Evolutionary conservation across 2,113 vertebrate species (phyloP), one percentile per base, ranked within the genome.

Genomic region (Acanthochromis polyacanthus): DNA sequence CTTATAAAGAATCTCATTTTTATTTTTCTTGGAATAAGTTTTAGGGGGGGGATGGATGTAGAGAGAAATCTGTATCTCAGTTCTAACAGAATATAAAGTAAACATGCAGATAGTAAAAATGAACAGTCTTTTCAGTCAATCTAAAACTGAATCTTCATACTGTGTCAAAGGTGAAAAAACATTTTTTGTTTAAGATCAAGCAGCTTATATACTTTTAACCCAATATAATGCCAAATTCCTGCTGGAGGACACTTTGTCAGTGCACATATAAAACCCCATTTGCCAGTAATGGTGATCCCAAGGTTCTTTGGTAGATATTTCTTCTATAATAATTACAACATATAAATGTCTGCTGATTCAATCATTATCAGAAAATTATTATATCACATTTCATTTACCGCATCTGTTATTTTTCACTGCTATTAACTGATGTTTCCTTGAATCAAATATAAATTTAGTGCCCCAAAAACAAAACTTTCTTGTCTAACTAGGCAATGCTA

Each of bases 81-180:
- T 94, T 96, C 95, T 97, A 96, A 96, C 94, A 95, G 77, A 95
- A 96, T 95, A 94, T 74, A 95, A 93, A 93, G 95, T 95, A 95
- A 96, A 96, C 97, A 97, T 96, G 97, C 97, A 98, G 94, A 96
- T 95, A 96, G 94, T 95, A 90, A 57, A 96, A 97, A 96, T 96
- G 94, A 95, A 96, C 93, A 95, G 91, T 96, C 86, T 86, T 88
- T 88, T 94, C 69, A 86, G 93, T 94, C 95, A 94, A 90, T 96
- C 93, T 96, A 95, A 94, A 95, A 93, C 91, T 87, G 95, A 96
- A 97, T 96, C 96, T 99, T 98, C 98, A 99, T 98, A 99, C 98
- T 97, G 98, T 98, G 97, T 98, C 96, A 90, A 75, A 83, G 1
- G 15, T 25, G 20, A 71, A 11, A 66, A 75, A 85, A 81, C 1